These are phyloP conservation scores for Morpho achilles DNA, from an alignment of 2,888 invertebrate genomes.

Conservation along the genomic window DNA sequence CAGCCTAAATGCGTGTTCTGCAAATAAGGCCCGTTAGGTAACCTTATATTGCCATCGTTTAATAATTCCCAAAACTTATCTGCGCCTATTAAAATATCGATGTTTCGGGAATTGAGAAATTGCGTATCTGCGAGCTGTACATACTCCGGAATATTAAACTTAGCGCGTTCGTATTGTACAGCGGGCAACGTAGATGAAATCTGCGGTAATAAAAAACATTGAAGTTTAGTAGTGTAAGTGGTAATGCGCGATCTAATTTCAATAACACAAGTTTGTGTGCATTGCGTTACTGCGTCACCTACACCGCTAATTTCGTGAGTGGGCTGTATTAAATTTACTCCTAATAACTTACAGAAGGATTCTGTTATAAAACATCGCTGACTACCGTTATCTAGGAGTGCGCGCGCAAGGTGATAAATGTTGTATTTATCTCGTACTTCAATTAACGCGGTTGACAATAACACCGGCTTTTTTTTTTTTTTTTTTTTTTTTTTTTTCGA, in stretches of 20 bases:
- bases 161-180: slow-evolving; percentile 1
- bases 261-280: background rate
- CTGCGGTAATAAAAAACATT: background rate
- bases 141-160: background rate
- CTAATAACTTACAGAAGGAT: background rate
- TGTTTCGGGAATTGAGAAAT: background rate
- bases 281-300: slow-evolving; percentile 2
- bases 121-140: background rate
- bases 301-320: slow-evolving; percentile 10
- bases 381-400: slow-evolving; percentile 10
- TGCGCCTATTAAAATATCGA: slow-evolving; percentile 1
- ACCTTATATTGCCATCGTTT: slow-evolving; percentile 1
- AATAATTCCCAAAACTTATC: slow-evolving; percentile 1
- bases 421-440: background rate
- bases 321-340: slow-evolving; percentile 5
- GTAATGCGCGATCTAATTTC: background rate
- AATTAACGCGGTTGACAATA: slow-evolving; percentile 1
- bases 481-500: too few relatives aligned
- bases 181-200: slow-evolving; percentile 1
- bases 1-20: slow-evolving; percentile 30
- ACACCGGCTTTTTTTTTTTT: too few relatives aligned
- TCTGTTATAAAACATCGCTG: slow-evolving; percentile 6
- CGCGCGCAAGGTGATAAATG: background rate
- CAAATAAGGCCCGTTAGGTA: slow-evolving; percentile 14
- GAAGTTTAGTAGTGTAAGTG: slow-evolving; percentile 1